Evolutionary conservation across 2,888 invertebrate species (phyloP).

Genomic region (Apamea crenata): DNA sequence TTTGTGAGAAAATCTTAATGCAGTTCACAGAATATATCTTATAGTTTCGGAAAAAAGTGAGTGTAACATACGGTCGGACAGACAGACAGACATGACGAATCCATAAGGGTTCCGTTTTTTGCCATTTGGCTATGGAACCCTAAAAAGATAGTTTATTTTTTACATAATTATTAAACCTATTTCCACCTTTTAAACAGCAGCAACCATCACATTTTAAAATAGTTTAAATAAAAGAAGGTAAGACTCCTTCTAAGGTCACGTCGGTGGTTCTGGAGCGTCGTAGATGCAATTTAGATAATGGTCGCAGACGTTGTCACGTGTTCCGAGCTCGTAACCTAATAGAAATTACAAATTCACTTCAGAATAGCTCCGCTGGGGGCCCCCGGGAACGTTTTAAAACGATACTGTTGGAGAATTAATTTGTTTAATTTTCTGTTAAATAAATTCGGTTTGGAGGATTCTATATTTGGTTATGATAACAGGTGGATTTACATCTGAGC

Average conservation of each 20-base stretch:
- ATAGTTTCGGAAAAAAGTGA: too few relatives aligned
- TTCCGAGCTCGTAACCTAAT: conserved; percentile 54
- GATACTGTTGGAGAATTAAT: not conserved
- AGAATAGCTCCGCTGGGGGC: conserved; percentile 35
- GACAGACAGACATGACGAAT: too few relatives aligned
- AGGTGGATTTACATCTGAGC: not conserved
- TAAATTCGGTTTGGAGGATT: not conserved
- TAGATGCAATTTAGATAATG: conserved; percentile 68
- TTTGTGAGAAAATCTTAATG: too few relatives aligned
- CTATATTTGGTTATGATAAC: not conserved
- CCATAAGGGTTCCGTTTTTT: too few relatives aligned
- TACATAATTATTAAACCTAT: not conserved
- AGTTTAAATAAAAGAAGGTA: conserved; percentile 21
- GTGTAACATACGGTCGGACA: too few relatives aligned
- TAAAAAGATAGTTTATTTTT: not conserved
- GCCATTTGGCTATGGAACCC: too few relatives aligned
- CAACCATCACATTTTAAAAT: not conserved
- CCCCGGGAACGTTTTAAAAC: conserved; percentile 22
- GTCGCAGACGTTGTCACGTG: conserved; percentile 50
- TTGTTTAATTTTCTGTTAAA: conserved; percentile 4
- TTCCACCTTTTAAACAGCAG: not conserved
- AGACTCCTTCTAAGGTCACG: conserved; percentile 22
- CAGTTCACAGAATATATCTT: too few relatives aligned
- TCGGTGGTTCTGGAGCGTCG: conserved; percentile 8
- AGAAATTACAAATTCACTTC: conserved; percentile 66